Evolutionary conservation across 2,797 vertebrate genomes (phyloP).

Genomic region (Eutrigla gurnardus): DNA sequence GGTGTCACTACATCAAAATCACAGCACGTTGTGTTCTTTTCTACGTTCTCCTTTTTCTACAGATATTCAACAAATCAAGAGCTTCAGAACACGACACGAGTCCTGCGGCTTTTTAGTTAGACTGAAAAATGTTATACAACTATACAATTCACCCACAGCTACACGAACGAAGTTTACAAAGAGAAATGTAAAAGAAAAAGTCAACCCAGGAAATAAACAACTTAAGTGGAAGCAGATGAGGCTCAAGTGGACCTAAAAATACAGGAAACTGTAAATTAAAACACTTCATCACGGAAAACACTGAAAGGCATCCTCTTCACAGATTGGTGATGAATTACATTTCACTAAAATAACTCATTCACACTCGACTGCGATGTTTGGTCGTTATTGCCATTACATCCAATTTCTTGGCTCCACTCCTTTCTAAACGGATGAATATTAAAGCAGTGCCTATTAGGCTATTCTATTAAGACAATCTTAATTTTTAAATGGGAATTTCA

Average conservation of each 20-base stretch:
- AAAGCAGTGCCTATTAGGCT: neutral
- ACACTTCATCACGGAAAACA: slow-evolving; percentile 46
- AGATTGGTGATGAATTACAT: slow-evolving; percentile 5
- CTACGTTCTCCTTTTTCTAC: slow-evolving; percentile 5
- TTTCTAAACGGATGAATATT: neutral
- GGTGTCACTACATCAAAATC: neutral
- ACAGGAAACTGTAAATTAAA: slow-evolving; percentile 46
- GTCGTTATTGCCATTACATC: slow-evolving; percentile 8
- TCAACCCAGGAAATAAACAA: slow-evolving; percentile 50
- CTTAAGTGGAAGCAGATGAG: slow-evolving; percentile 65
- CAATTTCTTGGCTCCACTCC: neutral
- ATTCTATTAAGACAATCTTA: neutral
- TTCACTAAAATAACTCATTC: neutral
- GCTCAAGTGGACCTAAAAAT: slow-evolving; percentile 49
- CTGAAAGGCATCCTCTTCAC: slow-evolving; percentile 13
- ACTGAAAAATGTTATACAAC: slow-evolving; percentile 30
- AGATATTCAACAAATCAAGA: slow-evolving; percentile 20
- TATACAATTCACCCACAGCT: slow-evolving; percentile 63
- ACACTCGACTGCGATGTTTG: neutral
- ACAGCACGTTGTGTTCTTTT: slow-evolving; percentile 17
- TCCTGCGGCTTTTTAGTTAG: slow-evolving; percentile 12
- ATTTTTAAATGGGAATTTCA: neutral
- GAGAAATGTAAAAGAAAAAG: slow-evolving; percentile 45
- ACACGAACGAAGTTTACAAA: slow-evolving; percentile 30
- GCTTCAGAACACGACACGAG: neutral